Conservation (phyloP, 2,797 vertebrate species). For the Characodon lateralis region DNA sequence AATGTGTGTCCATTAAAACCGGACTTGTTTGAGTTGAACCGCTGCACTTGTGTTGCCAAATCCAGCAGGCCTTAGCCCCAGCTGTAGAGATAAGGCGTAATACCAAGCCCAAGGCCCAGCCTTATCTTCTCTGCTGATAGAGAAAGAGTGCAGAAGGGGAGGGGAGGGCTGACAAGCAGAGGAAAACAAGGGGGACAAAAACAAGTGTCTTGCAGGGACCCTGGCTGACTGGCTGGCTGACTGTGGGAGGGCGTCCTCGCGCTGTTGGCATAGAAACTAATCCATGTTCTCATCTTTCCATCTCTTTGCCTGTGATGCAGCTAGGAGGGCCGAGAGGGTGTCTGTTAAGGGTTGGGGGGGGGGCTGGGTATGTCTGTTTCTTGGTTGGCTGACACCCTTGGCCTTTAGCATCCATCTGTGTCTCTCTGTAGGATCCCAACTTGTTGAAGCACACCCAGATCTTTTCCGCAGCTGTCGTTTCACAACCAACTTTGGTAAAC, state of each 20-base stretch:
- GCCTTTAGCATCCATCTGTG: slow-evolving; percentile 70
- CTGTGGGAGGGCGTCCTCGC: slow-evolving; percentile 75
- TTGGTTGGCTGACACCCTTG: slow-evolving; percentile 57
- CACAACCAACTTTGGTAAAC: slow-evolving; percentile 29
- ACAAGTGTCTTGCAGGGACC: slow-evolving; percentile 78
- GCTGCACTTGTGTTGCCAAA: slow-evolving; percentile 66
- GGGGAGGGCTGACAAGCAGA: slow-evolving; percentile 45
- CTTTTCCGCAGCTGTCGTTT: slow-evolving; percentile 25
- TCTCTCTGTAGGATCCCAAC: slow-evolving; percentile 53
- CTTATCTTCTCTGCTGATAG: slow-evolving; percentile 77
- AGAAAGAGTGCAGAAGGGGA: slow-evolving; percentile 59
- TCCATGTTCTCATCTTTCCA: slow-evolving; percentile 78
- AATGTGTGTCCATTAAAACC: slow-evolving; percentile 76
- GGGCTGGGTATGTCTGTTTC: slow-evolving; percentile 20
- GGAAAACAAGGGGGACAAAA: slow-evolving; percentile 77
- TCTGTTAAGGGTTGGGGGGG: slow-evolving; percentile 24
- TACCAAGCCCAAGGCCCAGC: slow-evolving; percentile 71
- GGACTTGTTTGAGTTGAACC: slow-evolving; percentile 72
- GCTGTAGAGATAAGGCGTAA: slow-evolving; percentile 80
- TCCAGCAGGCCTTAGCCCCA: slow-evolving; percentile 75
- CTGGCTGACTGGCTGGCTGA: slow-evolving; percentile 70
- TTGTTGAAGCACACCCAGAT: slow-evolving; percentile 28
- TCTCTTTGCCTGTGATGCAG: slow-evolving; percentile 52
- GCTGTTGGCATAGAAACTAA: slow-evolving; percentile 86
- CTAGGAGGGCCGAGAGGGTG: slow-evolving; percentile 54